Conservation (phyloP, 2,888 invertebrate species). For the Drosophila demipolita region DNA sequence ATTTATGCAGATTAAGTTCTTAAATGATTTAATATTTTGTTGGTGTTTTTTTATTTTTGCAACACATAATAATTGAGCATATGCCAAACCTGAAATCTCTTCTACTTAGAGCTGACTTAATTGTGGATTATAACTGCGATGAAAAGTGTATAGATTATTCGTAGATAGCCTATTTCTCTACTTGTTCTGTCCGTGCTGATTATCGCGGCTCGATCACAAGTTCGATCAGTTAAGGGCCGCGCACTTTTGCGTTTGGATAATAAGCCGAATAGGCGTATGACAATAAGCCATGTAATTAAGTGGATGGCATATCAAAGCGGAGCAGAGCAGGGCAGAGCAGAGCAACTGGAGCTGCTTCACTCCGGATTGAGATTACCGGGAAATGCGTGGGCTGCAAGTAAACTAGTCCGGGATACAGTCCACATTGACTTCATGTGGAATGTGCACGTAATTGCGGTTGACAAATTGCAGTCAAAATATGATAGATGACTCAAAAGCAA, state of each 20-base stretch:
- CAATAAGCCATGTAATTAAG: constrained; percentile 78
- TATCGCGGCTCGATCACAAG: constrained; percentile 71
- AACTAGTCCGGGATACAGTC: constrained; percentile 8
- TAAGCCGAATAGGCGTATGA: constrained; percentile 80
- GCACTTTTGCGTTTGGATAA: constrained; percentile 69
- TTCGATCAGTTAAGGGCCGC: constrained; percentile 80
- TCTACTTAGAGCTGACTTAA: neutral
- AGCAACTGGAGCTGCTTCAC: constrained; percentile 53
- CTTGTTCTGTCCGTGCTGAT: constrained; percentile 38
- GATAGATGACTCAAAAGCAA: constrained; percentile 63
- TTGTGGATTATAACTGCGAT: neutral
- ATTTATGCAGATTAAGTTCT: neutral
- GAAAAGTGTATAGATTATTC: constrained; percentile 37
- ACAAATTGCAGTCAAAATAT: constrained; percentile 80
- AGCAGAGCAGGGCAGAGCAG: constrained; percentile 64
- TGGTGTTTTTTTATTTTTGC: too few relatives aligned
- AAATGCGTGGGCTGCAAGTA: constrained; percentile 66
- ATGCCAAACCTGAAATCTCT: neutral
- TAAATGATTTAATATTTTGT: neutral
- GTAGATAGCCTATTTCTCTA: neutral
- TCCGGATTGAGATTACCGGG: constrained; percentile 61
- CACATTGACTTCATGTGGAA: constrained; percentile 36
- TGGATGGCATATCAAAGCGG: constrained; percentile 68
- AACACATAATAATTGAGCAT: neutral
- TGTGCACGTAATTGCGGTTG: constrained; percentile 72